These are phyloP conservation scores for Microcebus ravelobensis DNA, from an alignment of 2,113 vertebrate species.

Conservation along the genomic window DNA sequence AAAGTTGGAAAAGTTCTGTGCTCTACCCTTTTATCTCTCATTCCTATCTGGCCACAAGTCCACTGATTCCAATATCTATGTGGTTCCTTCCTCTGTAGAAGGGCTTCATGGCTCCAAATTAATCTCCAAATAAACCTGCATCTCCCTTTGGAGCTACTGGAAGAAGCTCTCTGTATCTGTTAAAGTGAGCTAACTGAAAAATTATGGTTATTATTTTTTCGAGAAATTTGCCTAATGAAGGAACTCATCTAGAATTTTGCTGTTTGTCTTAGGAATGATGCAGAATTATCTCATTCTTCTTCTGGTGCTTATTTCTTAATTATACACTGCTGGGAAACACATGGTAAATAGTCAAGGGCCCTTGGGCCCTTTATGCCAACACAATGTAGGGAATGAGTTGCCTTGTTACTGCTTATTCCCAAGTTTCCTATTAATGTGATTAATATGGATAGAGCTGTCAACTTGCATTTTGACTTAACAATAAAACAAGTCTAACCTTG, in stretches of 20 bases:
- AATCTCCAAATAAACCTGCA: background rate
- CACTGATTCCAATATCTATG: background rate
- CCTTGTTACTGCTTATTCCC: conserved; percentile 58
- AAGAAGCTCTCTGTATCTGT: background rate
- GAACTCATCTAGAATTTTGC: conserved; percentile 8
- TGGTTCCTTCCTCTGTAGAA: background rate
- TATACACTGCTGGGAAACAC: background rate
- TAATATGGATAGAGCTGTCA: conserved; percentile 66
- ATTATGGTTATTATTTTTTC: background rate
- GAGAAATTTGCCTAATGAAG: background rate
- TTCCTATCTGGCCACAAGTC: background rate
- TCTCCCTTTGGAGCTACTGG: background rate
- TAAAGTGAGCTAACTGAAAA: background rate
- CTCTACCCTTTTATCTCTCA: background rate
- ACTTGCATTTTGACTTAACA: conserved; percentile 59
- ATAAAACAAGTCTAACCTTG: conserved; percentile 63
- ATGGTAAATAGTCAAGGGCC: background rate
- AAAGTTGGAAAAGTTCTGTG: background rate
- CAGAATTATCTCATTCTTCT: background rate
- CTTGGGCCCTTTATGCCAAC: background rate
- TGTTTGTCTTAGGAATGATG: conserved; percentile 10
- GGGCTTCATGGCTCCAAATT: background rate
- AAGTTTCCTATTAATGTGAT: conserved; percentile 67
- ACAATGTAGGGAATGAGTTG: background rate
- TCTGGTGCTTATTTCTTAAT: conserved; percentile 46